phyloP scores from a whole-genome alignment of 1,140 invertebrate species.

The Drosophila pectinifera region DNA sequence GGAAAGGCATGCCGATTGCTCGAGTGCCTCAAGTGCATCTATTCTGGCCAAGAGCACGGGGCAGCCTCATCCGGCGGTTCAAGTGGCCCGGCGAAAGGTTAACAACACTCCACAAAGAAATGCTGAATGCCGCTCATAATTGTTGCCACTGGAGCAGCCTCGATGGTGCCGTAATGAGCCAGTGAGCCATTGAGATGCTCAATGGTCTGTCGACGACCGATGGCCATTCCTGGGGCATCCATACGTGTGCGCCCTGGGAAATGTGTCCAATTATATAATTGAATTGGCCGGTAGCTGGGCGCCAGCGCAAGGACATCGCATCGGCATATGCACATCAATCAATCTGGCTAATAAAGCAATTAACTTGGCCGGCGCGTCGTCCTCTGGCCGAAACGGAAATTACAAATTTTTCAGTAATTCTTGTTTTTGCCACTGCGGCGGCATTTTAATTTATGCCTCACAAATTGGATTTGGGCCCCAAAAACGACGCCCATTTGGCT shows the following conservation, averaged over 20 bases:
- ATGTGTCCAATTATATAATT: constrained; percentile 71
- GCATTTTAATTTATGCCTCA: constrained; percentile 70
- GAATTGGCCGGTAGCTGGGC: constrained; percentile 45
- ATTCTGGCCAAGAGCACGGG: constrained; percentile 45
- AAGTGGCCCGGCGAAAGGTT: constrained; percentile 77
- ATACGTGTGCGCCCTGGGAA: constrained; percentile 5
- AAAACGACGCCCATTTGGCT: constrained; percentile 67
- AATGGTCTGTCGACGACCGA: constrained; percentile 28
- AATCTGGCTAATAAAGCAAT: constrained; percentile 79
- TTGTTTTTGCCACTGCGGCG: constrained; percentile 42
- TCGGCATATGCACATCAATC: constrained; percentile 60
- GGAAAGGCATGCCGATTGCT: constrained; percentile 20
- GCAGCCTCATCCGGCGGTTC: constrained; percentile 39
- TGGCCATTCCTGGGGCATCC: constrained; percentile 4
- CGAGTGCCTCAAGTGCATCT: constrained; percentile 45
- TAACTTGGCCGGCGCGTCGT: constrained; percentile 40
- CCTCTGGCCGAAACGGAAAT: constrained; percentile 65
- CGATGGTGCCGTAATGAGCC: constrained; percentile 51
- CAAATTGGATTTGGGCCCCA: constrained; percentile 70
- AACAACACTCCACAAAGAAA: constrained; percentile 76
- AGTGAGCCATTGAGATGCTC: constrained; percentile 39
- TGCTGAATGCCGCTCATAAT: constrained; percentile 46
- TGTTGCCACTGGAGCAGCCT: constrained; percentile 40
- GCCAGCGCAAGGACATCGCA: constrained; percentile 39
- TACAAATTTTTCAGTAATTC: constrained; percentile 49